Base-by-base conservation (phyloP, 2,888 invertebrate species). In the Isotomurus palustris region DNA sequence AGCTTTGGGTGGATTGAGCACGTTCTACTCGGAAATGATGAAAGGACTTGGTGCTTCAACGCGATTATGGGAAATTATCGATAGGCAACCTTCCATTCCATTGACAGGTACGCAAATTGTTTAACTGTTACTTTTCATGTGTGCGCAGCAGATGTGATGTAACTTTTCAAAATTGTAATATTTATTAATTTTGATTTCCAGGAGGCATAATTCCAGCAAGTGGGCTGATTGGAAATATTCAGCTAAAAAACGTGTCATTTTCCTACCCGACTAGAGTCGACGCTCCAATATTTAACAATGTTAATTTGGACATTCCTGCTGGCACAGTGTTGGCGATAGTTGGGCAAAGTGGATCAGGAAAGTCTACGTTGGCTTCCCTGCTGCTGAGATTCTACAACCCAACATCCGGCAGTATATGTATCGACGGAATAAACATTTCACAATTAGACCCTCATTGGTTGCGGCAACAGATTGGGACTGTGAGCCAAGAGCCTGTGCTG, bases 291-390 rank as follows among this genome's bases (percentile, higher is more conserved):
- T 78, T 93, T 52, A 79, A 82, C 47, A 80, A 84, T 27, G 78
- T 93, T 22, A 81, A 78, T 65, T 78, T 93, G 28, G 78, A 78
- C 6, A 77, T 91, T 3, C 78, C 80, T 1, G 83, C 86, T 0
- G 85, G 86, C 10, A 82, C 83, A 62, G 83, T 89, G 0, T 83
- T 89, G 10, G 93, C 93, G 0, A 79, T 86, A n/a, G 85, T 97
- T 0, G 96, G 96, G 0, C 80, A 90, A 0, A 94, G 93, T 58
- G 96, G 96, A 25, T 91, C 91, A 25, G 97, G 97, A 0, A 97
- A 97, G 76, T 93, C 92, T 48, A 96, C 97, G 0, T 78, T 96
- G 57, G 91, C 88, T 0, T 79, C 86, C 1, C 79, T 97, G 1
- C 78, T 97, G 62, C 76, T 96, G 48, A 79, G 95, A 71, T 77